Conservation (phyloP, 2,888 invertebrate species). For the Microchrysa polita region DNA sequence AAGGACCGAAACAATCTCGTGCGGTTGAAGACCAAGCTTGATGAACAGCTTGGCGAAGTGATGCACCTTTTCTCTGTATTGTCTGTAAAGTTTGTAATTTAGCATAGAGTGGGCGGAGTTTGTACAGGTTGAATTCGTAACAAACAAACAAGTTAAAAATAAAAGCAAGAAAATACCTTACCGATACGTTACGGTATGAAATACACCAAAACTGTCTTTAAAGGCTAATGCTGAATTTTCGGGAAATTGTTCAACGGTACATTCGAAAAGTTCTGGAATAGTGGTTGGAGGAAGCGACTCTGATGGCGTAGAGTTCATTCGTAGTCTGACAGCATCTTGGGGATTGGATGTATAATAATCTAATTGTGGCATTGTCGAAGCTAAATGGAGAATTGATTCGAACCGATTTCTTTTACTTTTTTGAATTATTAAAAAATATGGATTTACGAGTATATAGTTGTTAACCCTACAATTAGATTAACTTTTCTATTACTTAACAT, state of each 20-base stretch:
- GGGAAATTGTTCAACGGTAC: constrained; percentile 69
- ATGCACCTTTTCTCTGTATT: constrained; percentile 80
- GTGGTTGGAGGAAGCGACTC: constrained; percentile 71
- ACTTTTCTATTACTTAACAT: too few relatives aligned
- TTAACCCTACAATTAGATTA: too few relatives aligned
- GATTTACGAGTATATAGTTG: too few relatives aligned
- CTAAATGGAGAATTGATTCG: too few relatives aligned
- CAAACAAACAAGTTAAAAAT: too few relatives aligned
- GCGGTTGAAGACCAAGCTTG: constrained; percentile 77
- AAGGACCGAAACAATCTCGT: constrained; percentile 85
- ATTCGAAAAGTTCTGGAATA: constrained; percentile 73
- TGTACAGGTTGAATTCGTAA: too few relatives aligned
- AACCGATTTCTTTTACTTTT: too few relatives aligned
- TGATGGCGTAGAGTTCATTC: constrained; percentile 56
- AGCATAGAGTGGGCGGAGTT: too few relatives aligned
- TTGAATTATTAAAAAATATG: too few relatives aligned
- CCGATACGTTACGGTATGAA: constrained; percentile 73
- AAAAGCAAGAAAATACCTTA: too few relatives aligned
- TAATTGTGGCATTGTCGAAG: constrained; percentile 16
- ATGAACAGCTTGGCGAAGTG: constrained; percentile 86
- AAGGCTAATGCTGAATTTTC: constrained; percentile 70
- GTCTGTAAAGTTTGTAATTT: constrained; percentile 65
- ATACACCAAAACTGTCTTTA: constrained; percentile 63
- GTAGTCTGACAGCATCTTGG: constrained; percentile 70
- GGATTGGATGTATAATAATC: not conserved